A percentile compares a stretch with the other conserved stretches of the same genome.
phyloP scores from a whole-genome alignment of 2,797 vertebrate genomes.

The Cryptoblepharus egeriae region DNA sequence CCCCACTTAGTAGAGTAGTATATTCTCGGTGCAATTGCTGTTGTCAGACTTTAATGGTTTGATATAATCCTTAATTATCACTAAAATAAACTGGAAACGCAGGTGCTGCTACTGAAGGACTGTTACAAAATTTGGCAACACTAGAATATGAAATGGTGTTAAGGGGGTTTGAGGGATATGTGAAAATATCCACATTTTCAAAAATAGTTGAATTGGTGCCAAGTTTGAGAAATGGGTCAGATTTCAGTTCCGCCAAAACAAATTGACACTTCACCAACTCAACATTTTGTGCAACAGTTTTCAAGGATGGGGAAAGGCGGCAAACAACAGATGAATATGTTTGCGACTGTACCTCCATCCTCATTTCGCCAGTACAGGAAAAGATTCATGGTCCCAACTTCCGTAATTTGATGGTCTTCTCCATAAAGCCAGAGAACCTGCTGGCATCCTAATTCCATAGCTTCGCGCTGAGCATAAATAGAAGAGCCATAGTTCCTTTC shows the following conservation, averaged over 20 bases:
- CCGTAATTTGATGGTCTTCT: conserved; percentile 89
- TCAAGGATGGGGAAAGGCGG: neutral
- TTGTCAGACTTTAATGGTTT: too few species aligned
- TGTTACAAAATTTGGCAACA: too few species aligned
- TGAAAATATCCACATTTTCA: too few species aligned
- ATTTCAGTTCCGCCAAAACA: neutral
- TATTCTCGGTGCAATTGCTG: too few species aligned
- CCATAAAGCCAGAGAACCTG: conserved; percentile 94
- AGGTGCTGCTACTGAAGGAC: too few species aligned
- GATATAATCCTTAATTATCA: too few species aligned
- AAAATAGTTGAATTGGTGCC: too few species aligned
- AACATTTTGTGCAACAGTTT: neutral
- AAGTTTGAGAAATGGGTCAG: neutral
- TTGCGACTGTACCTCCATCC: conserved; percentile 82
- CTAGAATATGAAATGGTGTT: too few species aligned
- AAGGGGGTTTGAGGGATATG: too few species aligned
- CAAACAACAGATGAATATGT: neutral
- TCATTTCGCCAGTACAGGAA: conserved; percentile 93
- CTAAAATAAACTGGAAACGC: too few species aligned
- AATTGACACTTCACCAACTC: neutral
- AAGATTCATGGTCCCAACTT: conserved; percentile 93
- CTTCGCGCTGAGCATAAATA: conserved; percentile 85
- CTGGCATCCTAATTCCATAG: conserved; percentile 83
- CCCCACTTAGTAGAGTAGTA: neutral
- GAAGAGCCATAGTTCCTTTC: conserved; percentile 88